Percentiles rank a stretch among this genome's conserved stretches.
These are phyloP conservation scores for Pempheris klunzingeri DNA, from an alignment of 2,797 vertebrate genomes.

Conservation along the genomic window DNA sequence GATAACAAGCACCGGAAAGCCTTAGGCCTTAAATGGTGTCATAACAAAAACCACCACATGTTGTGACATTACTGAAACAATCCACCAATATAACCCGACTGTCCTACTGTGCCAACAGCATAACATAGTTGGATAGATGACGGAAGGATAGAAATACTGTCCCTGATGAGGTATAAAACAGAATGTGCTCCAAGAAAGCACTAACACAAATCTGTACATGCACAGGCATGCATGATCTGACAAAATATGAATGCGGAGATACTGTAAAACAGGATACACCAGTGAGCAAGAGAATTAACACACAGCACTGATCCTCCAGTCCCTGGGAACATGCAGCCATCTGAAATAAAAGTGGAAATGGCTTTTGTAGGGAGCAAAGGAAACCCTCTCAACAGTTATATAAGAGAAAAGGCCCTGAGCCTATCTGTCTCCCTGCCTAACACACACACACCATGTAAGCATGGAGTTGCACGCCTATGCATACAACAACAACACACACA, in stretches of 20 bases:
- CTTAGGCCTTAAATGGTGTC: slow-evolving; percentile 43
- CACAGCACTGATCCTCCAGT: slow-evolving; percentile 48
- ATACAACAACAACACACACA: slow-evolving; percentile 44
- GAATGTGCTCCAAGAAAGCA: slow-evolving; percentile 36
- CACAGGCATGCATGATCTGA: slow-evolving; percentile 46
- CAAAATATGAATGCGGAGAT: slow-evolving; percentile 41
- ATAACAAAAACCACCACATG: slow-evolving; percentile 43
- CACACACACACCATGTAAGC: slow-evolving; percentile 49
- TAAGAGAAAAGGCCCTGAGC: slow-evolving; percentile 76
- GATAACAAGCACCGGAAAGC: slow-evolving; percentile 47
- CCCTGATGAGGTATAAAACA: slow-evolving; percentile 37
- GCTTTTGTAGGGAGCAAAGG: slow-evolving; percentile 68
- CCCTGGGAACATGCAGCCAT: slow-evolving; percentile 57
- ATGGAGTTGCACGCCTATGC: slow-evolving; percentile 43
- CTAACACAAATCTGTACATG: slow-evolving; percentile 49
- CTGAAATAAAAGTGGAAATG: slow-evolving; percentile 65
- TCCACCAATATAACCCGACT: slow-evolving; percentile 20
- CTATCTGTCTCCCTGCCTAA: slow-evolving; percentile 36
- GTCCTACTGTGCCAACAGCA: slow-evolving; percentile 28
- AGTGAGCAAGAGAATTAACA: slow-evolving; percentile 63
- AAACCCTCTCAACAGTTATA: slow-evolving; percentile 74
- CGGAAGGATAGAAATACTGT: slow-evolving; percentile 32
- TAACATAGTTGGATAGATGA: slow-evolving; percentile 8
- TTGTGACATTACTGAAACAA: slow-evolving; percentile 48
- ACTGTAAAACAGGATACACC: slow-evolving; percentile 69